Percentiles rank a stretch among this genome's conserved stretches.
Conservation (phyloP, 2,113 vertebrate species). For the Thunnus maccoyii region DNA sequence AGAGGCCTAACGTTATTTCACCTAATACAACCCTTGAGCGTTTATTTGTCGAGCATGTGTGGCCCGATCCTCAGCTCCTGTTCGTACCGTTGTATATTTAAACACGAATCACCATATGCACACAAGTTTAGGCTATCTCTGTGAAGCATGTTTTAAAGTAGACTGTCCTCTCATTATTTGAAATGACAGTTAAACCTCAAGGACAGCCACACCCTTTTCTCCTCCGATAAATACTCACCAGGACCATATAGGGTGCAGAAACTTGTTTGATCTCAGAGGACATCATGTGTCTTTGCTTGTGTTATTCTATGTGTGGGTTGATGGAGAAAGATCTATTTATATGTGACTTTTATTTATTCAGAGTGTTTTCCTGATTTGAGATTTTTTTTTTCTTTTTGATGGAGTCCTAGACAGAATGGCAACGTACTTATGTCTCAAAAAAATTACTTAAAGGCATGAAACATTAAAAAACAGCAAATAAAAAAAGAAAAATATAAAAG, state of each 20-base stretch:
- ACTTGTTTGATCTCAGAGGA: slow-evolving; percentile 8
- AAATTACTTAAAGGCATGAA: no score
- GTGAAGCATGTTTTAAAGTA: slow-evolving; percentile 22
- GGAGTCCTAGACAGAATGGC: no score
- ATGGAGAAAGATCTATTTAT: background rate
- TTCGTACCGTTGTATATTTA: slow-evolving; percentile 14
- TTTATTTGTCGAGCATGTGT: background rate
- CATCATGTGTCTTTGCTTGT: background rate
- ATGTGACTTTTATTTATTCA: background rate
- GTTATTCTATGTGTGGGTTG: background rate
- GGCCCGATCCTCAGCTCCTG: background rate
- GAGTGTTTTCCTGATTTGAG: no score
- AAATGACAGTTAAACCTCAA: slow-evolving; percentile 60
- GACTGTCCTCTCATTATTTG: slow-evolving; percentile 19
- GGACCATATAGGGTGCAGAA: background rate
- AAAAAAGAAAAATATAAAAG: no score
- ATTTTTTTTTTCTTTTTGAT: no score
- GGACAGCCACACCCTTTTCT: slow-evolving; percentile 47
- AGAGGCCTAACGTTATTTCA: background rate
- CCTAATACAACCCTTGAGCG: background rate
- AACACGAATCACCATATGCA: background rate
- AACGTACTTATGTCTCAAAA: no score
- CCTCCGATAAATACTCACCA: slow-evolving; percentile 34
- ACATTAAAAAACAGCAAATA: no score
- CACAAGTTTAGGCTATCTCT: background rate